Base-by-base conservation (phyloP, 2,888 invertebrate genomes). In the Syritta pipiens region DNA sequence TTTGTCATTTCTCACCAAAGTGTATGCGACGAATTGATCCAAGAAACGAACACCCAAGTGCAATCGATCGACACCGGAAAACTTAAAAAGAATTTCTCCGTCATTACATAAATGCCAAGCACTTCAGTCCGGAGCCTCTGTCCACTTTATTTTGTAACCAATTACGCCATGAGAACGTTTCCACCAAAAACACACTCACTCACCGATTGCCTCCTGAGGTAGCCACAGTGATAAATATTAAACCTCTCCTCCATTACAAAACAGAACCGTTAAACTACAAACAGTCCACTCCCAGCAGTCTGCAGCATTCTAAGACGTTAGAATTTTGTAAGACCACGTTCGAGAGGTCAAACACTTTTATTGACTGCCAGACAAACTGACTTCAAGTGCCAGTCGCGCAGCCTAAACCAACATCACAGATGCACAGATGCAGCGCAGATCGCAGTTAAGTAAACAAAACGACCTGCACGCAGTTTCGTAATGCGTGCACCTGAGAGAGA, bases 291-390 rank as follows among this genome's bases (percentile, higher is more conserved):
- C 37, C 37, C n/a, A n/a, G n/a, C n/a, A 28, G 4, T 2, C 17
- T 19, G n/a, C 28, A 37, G 28, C 57, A 67, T 67, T 67, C 67
- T 68, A 42, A 49, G 7, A 24, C 59, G 40, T 51, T 35, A 42
- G 68, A 60, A 60, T 60, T 59, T 42, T 59, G 68, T 68, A 49
- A 49, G 49, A 32, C 59, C 59, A n/a, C n/a, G 17, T 49, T 59
- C 32, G 49, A 49, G 68, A 26, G 55, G 49, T 42, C 40, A 30
- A 32, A 14, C 48, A 22, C 57, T 37, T 49, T 12, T 20, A 55
- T 46, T 46, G 46, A 46, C 44, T 35, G 26, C 26, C 28, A 19
- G 24, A 51, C 40, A 40, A 51, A 37, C 35, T 44, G 30, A 60
- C 48, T 35, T 26, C 24, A 55, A 75, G 67, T 59, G 51, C 10